These are phyloP conservation scores for Paracentrotus lividus DNA, from an alignment of 53 echinoderm and acorn worm species.

Conservation along the genomic window DNA sequence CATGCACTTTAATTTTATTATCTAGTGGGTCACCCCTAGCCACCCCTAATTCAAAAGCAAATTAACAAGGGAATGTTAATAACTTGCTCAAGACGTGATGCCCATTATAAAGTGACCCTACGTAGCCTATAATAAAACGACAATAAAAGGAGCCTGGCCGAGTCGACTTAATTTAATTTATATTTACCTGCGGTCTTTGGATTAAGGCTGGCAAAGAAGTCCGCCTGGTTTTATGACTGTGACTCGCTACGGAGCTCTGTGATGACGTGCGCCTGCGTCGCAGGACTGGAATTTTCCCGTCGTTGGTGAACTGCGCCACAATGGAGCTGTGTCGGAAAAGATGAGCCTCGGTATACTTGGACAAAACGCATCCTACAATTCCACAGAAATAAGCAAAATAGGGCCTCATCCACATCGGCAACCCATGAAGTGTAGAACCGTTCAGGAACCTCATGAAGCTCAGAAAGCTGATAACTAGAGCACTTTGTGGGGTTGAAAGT, in stretches of 20 bases:
- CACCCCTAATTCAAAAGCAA: constrained; percentile 16
- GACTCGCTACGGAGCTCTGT: constrained; percentile 91
- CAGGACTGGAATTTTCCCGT: constrained; percentile 99
- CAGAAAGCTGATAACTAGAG: constrained; percentile 93
- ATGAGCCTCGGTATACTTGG: constrained; percentile 93
- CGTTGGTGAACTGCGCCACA: constrained; percentile 82
- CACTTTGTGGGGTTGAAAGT: constrained; percentile 89
- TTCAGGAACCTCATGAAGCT: constrained; percentile 97
- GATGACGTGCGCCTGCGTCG: constrained; percentile 93
- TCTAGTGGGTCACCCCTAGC: neutral
- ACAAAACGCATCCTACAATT: constrained; percentile 88
- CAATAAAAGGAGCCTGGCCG: neutral
- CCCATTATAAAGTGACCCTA: neutral
- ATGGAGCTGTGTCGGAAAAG: constrained; percentile 87
- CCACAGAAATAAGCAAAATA: constrained; percentile 98
- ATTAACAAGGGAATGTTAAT: constrained; percentile 41
- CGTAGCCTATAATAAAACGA: neutral
- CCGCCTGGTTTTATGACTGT: constrained; percentile 92
- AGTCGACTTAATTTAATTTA: neutral
- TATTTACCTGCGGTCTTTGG: constrained; percentile 85
- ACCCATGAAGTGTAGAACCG: constrained; percentile 89
- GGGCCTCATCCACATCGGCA: constrained; percentile 89
- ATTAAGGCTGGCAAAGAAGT: constrained; percentile 98
- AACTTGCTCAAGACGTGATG: neutral
- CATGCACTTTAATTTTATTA: no score